These are phyloP conservation scores for Saiga tatarica DNA, from an alignment of 2,113 vertebrate genomes.

Conservation along the genomic window DNA sequence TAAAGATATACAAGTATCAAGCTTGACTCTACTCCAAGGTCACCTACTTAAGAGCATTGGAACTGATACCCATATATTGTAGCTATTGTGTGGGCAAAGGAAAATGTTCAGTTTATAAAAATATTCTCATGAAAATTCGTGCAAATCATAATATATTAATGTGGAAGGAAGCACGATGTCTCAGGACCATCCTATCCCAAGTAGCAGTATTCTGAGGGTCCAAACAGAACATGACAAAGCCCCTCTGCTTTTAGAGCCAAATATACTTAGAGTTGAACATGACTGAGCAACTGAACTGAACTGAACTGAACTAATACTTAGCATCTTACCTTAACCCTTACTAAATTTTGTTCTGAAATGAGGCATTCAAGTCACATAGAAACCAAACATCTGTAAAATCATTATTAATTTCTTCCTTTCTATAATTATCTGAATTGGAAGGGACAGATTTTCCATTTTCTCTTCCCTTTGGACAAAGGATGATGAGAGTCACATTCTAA, in stretches of 20 bases:
- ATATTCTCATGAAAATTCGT: background rate
- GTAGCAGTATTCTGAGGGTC: background rate
- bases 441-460: background rate
- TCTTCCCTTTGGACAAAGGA: background rate
- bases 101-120: background rate
- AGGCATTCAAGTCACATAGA: background rate
- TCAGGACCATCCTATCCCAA: background rate
- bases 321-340: background rate
- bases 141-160: background rate
- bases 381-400: background rate
- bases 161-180: fast-evolving
- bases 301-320: background rate
- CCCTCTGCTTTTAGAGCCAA: background rate
- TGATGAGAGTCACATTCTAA: background rate
- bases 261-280: background rate
- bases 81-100: background rate
- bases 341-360: background rate
- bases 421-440: background rate
- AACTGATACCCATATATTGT: background rate
- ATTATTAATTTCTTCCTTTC: background rate
- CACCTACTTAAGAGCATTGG: background rate
- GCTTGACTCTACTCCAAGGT: background rate
- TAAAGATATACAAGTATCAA: background rate
- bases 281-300: too few relatives aligned
- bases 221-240: background rate